Conservation (phyloP, 2,797 vertebrate genomes). For the Molossus molossus region DNA sequence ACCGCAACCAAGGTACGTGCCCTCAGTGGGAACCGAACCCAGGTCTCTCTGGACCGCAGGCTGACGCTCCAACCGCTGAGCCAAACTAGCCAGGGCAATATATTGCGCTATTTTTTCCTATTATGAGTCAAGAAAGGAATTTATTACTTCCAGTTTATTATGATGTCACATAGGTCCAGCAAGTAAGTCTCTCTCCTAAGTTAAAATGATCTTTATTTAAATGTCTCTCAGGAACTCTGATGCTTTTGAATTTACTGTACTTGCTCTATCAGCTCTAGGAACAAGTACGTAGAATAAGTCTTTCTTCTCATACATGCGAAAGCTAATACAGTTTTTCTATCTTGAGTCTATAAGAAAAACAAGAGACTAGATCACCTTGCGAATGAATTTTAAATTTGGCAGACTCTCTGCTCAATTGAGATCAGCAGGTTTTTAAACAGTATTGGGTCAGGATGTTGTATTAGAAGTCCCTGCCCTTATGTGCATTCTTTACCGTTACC, state of each 20-base stretch:
- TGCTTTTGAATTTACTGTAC: not conserved
- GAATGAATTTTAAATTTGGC: constrained; percentile 80
- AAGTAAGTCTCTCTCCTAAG: not conserved
- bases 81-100: no score
- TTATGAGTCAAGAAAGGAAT: not conserved
- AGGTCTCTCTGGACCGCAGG: no score
- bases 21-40: no score
- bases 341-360: constrained; percentile 72
- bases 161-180: not conserved
- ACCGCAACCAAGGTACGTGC: no score
- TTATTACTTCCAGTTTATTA: not conserved
- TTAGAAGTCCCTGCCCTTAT: constrained; percentile 74
- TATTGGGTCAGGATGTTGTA: constrained; percentile 84
- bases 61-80: no score
- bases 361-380: constrained; percentile 79
- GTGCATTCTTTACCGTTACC: constrained; percentile 69
- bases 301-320: constrained; percentile 40
- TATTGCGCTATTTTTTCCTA: not conserved
- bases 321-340: constrained; percentile 82
- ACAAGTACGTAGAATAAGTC: not conserved
- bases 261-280: not conserved
- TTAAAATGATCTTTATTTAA: constrained; percentile 64
- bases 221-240: not conserved
- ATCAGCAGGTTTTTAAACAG: constrained; percentile 83
- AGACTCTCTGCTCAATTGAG: constrained; percentile 85